Evolutionary conservation across 2,888 invertebrate genomes (phyloP).

Genomic region (Neoscelio sp.): DNA sequence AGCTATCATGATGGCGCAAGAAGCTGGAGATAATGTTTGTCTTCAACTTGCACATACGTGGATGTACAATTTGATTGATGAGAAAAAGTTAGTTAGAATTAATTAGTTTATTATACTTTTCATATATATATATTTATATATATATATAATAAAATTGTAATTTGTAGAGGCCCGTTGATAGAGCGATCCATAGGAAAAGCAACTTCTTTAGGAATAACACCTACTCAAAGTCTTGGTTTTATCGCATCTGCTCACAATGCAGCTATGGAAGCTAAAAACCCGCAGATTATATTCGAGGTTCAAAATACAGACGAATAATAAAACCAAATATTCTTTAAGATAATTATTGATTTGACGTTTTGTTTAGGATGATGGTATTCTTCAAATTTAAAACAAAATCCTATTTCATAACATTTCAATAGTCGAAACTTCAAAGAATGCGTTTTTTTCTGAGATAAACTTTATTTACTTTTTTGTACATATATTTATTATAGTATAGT

Average conservation of each 20-base stretch:
- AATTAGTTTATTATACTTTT: conserved; percentile 63
- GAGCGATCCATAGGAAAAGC: conserved; percentile 89
- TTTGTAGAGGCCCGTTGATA: conserved; percentile 85
- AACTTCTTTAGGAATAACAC: conserved; percentile 87
- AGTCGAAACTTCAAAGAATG: no score
- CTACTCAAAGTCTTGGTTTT: conserved; percentile 89
- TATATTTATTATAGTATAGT: conserved; percentile 8
- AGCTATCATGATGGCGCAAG: conserved; percentile 94
- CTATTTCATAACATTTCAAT: no score
- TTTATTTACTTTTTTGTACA: no score
- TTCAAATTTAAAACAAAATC: no score
- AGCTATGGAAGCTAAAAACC: conserved; percentile 88
- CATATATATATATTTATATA: conserved; percentile 78
- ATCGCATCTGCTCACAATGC: conserved; percentile 91
- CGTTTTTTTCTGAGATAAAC: no score
- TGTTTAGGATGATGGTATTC: no score
- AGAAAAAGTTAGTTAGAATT: conserved; percentile 79
- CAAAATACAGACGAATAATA: conserved; percentile 1
- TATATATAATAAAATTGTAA: conserved; percentile 1
- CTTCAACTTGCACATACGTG: conserved; percentile 94
- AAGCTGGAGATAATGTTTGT: conserved; percentile 93
- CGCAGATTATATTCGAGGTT: conserved; percentile 88
- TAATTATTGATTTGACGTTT: no score
- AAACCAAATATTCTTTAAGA: no score
- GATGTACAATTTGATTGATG: conserved; percentile 87